Evolutionary conservation across 2,113 vertebrate species (phyloP), one percentile per base, ranked within the genome.

Genomic region (Phaethornis superciliosus): DNA sequence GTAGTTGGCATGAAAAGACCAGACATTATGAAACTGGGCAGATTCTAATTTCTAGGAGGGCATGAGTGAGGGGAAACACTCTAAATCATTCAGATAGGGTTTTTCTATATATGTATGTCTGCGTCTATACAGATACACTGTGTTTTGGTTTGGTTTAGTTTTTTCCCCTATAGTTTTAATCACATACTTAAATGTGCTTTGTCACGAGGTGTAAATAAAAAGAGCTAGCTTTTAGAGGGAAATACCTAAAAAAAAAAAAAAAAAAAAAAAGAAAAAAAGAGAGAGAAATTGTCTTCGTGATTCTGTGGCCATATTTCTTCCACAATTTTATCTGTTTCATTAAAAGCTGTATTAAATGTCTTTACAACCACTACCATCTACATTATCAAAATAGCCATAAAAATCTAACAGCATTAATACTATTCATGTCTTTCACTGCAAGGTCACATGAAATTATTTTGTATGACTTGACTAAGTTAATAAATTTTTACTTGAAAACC

Each of bases 1-100:
- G 33, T 52, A 68, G 63, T 35, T 81, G 56, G 51, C 79, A 92
- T 85, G 63, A 81, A 90, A 93, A 96, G 88, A 95, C 21, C 23
- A 64, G 72, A 37, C 56, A 68, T 74, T 72, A 42, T 35, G 80
- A 96, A 74, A 54, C 44, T 79, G 65, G 63, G 27, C 42, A 94
- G 32, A 54, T 30, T 56, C 21, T 82, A 52, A 37, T 76, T 91
- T 84, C 70, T 37, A 79, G 89, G 26, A 85, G n/a, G 32, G 27
- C 47, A 60, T 22, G 20, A 81, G 40, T 30, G 30, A 79, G 23
- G 10, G 12, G 15, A 75, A 92, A 87, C 1, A 60, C 3, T 35
- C 71, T 10, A 58, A 17, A 94, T 51, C 24, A 40, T 35, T 82
- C 35, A 54, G 33, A 51, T 80, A 4, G 5, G 8, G 6, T 68